Evolutionary conservation across 2,797 vertebrate genomes (phyloP).

Genomic region (Antennarius maculatus): DNA sequence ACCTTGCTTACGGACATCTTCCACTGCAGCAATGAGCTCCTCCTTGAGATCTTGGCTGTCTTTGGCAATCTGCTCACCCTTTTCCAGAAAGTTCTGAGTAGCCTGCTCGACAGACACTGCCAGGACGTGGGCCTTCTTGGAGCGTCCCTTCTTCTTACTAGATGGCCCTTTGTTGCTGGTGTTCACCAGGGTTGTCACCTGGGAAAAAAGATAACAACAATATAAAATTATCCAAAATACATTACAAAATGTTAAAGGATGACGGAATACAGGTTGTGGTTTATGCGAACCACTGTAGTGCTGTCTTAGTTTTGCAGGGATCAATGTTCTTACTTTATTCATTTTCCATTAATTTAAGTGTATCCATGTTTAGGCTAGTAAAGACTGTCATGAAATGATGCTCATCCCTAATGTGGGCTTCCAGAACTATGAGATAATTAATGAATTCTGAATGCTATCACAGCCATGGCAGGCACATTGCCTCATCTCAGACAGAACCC

Average conservation of each 20-base stretch:
- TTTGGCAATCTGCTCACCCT: constrained; percentile 97
- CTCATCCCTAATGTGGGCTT: constrained; percentile 11
- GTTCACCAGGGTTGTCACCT: constrained; percentile 98
- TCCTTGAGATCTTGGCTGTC: constrained; percentile 98
- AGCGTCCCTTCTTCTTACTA: constrained; percentile 98
- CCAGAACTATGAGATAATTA: constrained; percentile 15
- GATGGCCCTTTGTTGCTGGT: constrained; percentile 98
- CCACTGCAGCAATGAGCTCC: constrained; percentile 93
- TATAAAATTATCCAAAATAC: not conserved
- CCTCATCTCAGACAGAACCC: constrained; percentile 7
- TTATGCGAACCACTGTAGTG: not conserved
- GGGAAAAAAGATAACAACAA: constrained; percentile 9
- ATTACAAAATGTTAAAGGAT: not conserved
- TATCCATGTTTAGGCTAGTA: too few relatives aligned
- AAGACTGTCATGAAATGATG: too few relatives aligned
- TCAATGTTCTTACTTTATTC: too few relatives aligned
- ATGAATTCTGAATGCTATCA: constrained; percentile 14
- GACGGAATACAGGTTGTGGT: not conserved
- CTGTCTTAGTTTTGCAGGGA: not conserved
- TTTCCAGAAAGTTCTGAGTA: constrained; percentile 98
- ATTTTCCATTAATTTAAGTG: too few relatives aligned
- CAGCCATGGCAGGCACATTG: constrained; percentile 4
- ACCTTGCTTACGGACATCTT: constrained; percentile 99
- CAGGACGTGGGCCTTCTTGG: constrained; percentile 98
- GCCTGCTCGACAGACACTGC: constrained; percentile 98